Evolutionary conservation across 2,888 invertebrate genomes (phyloP), one percentile per base, ranked within the genome.

Genomic region (Xanthorhoe designata): DNA sequence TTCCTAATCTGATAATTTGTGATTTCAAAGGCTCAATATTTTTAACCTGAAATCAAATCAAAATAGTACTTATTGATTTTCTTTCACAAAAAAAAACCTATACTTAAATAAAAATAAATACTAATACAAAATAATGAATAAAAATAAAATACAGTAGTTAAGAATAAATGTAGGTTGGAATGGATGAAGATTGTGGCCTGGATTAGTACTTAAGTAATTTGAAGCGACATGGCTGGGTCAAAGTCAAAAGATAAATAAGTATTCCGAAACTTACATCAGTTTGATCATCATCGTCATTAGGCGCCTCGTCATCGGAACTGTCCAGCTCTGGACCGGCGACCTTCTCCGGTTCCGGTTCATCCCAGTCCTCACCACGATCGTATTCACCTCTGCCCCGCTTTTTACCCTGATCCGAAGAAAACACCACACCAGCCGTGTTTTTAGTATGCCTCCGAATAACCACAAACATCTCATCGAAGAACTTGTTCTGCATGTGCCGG

Each of bases 401-500:
- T 38, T 91, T 90, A n/a, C 91, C 85, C 32, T 90, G 90, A 51
- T 94, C 94, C 1, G 89, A 65, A 6, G 92, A 90, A 94, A 94
- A 92, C 75, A 94, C 75, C 9, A 94, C 87, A 2, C 94, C 94
- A 0, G 91, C 85, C 8, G 91, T 92, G 19, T 92, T 81, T 77
- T 94, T 96, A 0, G 94, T 94, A 2, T 94, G 91, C 79, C 94
- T 96, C 35, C 94, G 91, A 13, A 97, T 94, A 2, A 94, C 89
- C 0, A 86, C 78, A 77, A 97, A 96, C 86, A 98, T 92, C 58
- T 94, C 91, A n/a, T 88, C 91, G 73, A 97, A 95, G 83, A 96
- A 98, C 15, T 86, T 89, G 1, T 94, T 94, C 80, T 97, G 97
- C 92, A 98, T 96, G 78, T 96, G 96, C 45, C 95, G 94, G 29